Evolutionary conservation across 2,888 invertebrate species (phyloP), one percentile per base, ranked within the genome.

Genomic region (Lasioglossum zephyrum): DNA sequence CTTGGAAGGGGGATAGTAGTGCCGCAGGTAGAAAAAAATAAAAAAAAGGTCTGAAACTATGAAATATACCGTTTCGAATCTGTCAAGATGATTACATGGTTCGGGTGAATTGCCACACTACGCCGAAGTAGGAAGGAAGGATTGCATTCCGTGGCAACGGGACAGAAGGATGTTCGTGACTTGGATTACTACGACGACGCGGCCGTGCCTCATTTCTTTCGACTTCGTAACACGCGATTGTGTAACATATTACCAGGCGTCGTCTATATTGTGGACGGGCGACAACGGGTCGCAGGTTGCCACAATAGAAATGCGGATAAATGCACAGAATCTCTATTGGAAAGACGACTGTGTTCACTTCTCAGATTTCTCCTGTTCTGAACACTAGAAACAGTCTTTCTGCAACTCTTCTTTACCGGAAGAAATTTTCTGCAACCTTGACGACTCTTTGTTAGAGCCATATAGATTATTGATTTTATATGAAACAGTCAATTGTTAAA

Each of bases 221-320:
- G 73, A 73, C 81, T 85, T 85, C 76, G 87, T 86, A 85, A 87
- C 81, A 13, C 26, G 49, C 57, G 44, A 39, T 88, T 88, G 73
- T 47, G 77, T 73, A 88, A 87, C 60, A 6, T 49, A 69, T 87
- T 88, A 85, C 87, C 53, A 60, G 49, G 18, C 73, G 6, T 75
- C 39, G 26, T 13, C 18, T 66, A 73, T 73, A n/a, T 76, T 57
- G 41, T 72, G 79, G 60, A 78, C 41, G 22, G 47, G 1, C 8
- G 9, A 18, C 36, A 18, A 66, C 44, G n/a, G 53, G 53, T 53
- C 53, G 9, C 47, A 6, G 22, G 39, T 39, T 13, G 69, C 72
- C 57, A 44, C 70, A 36, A 18, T 4, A 22, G 60, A 66, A 57
- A 53, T 13, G 26, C 18, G 44, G n/a, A 16, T 53, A 73, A 39